phyloP scores from a whole-genome alignment of 2,797 vertebrate genomes.

The Helarctos malayanus region DNA sequence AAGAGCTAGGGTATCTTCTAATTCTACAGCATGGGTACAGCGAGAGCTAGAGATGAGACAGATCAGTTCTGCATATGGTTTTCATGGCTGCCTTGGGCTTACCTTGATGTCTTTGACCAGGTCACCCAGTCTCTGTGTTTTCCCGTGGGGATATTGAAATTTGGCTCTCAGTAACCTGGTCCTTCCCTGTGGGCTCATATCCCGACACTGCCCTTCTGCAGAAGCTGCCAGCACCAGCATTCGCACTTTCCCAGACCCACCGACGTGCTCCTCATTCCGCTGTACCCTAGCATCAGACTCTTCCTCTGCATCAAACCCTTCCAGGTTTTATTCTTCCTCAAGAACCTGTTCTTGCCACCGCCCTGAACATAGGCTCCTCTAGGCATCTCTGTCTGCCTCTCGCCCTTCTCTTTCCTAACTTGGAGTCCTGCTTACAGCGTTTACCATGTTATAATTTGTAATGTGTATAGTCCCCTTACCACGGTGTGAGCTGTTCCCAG shows the following conservation, averaged over 20 bases:
- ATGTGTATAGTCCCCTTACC: too few species aligned
- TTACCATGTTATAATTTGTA: accelerated
- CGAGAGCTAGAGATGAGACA: accelerated
- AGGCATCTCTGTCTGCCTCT: background rate
- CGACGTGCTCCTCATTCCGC: accelerated
- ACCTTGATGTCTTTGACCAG: background rate
- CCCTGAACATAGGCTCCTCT: background rate
- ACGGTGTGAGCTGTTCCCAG: accelerated
- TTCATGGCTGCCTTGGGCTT: background rate
- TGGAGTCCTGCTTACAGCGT: background rate
- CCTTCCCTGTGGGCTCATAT: background rate
- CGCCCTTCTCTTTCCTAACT: background rate
- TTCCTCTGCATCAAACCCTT: background rate
- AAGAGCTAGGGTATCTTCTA: background rate
- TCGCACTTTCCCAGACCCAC: background rate
- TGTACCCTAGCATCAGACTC: background rate
- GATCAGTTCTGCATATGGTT: accelerated
- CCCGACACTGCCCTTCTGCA: background rate
- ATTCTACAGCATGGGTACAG: background rate
- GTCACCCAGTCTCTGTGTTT: background rate
- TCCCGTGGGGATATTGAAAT: background rate
- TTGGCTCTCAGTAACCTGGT: background rate
- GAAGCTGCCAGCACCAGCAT: background rate
- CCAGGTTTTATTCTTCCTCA: background rate
- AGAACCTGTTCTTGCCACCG: background rate